These are phyloP conservation scores for Hyperoplus lanceolatus DNA, from an alignment of 2,797 vertebrate species.

Conservation along the genomic window DNA sequence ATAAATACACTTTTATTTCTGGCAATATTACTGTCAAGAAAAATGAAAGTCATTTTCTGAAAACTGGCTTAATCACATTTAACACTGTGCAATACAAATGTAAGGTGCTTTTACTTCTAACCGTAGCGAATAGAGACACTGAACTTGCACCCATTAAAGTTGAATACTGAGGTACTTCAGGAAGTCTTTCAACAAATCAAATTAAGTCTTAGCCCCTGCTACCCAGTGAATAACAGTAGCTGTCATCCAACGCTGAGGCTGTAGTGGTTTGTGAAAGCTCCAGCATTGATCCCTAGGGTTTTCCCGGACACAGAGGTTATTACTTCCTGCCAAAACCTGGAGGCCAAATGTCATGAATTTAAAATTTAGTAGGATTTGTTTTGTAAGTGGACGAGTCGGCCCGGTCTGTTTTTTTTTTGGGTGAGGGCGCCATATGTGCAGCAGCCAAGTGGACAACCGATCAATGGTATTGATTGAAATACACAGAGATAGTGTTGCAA, in stretches of 20 bases:
- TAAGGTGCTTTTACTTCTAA: neutral
- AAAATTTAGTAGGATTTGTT: neutral
- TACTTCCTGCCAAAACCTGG: slow-evolving; percentile 3
- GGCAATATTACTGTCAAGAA: neutral
- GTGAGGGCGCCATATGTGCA: neutral
- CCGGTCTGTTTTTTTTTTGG: neutral
- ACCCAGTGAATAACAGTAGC: slow-evolving; percentile 8
- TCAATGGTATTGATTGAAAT: slow-evolving; percentile 39
- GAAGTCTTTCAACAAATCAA: slow-evolving; percentile 1
- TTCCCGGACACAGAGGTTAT: slow-evolving; percentile 26
- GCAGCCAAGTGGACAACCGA: slow-evolving; percentile 29
- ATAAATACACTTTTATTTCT: slow-evolving; percentile 10
- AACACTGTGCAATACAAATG: neutral
- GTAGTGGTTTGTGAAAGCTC: slow-evolving; percentile 36
- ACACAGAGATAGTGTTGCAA: neutral
- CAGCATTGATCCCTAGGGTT: slow-evolving; percentile 47
- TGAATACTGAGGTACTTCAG: neutral
- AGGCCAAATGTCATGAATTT: slow-evolving; percentile 26
- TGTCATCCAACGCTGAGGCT: neutral
- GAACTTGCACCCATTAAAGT: neutral
- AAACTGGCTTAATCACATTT: neutral
- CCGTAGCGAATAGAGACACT: neutral
- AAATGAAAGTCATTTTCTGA: too few relatives aligned
- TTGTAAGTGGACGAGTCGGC: slow-evolving; percentile 13
- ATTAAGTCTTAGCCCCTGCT: neutral